Evolutionary conservation across 2,113 vertebrate genomes (phyloP).

Genomic region (Psammodynastes pulverulentus): DNA sequence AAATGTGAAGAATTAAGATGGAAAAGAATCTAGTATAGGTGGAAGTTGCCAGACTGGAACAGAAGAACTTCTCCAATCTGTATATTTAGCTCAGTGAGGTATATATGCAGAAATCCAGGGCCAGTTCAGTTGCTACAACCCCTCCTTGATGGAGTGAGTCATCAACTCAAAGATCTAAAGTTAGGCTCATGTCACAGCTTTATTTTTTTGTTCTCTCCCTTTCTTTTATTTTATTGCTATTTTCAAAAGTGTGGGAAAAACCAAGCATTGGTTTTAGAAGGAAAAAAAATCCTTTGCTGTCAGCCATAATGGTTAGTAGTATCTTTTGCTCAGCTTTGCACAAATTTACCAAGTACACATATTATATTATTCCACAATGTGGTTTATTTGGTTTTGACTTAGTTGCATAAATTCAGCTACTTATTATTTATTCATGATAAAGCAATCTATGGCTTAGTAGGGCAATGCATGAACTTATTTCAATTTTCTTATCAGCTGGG

Average conservation of each 20-base stretch:
- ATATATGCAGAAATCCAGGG: slow-evolving; percentile 77
- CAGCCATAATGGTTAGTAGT: slow-evolving; percentile 23
- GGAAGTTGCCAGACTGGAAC: slow-evolving; percentile 65
- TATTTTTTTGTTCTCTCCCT: slow-evolving; percentile 30
- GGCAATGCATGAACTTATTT: not conserved
- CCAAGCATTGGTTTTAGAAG: slow-evolving; percentile 49
- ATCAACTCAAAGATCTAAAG: slow-evolving; percentile 73
- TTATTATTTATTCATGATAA: not conserved
- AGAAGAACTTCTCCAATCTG: slow-evolving; percentile 69
- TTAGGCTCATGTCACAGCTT: slow-evolving; percentile 75
- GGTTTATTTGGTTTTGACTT: not conserved
- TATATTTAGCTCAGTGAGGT: slow-evolving; percentile 76
- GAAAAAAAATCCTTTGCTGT: not conserved
- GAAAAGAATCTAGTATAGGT: slow-evolving; percentile 54
- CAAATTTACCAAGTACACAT: not conserved
- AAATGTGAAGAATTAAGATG: slow-evolving; percentile 34
- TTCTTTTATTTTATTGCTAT: slow-evolving; percentile 51
- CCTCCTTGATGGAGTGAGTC: slow-evolving; percentile 70
- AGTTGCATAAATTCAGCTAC: not conserved
- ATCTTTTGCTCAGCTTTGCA: slow-evolving; percentile 23
- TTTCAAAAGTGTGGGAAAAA: slow-evolving; percentile 56
- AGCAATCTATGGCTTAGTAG: not conserved
- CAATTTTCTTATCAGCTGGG: not conserved
- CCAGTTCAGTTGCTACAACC: slow-evolving; percentile 62
- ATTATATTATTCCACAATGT: slow-evolving; percentile 7